Conservation (phyloP, 2,113 vertebrate genomes). For the Caranx ignobilis region DNA sequence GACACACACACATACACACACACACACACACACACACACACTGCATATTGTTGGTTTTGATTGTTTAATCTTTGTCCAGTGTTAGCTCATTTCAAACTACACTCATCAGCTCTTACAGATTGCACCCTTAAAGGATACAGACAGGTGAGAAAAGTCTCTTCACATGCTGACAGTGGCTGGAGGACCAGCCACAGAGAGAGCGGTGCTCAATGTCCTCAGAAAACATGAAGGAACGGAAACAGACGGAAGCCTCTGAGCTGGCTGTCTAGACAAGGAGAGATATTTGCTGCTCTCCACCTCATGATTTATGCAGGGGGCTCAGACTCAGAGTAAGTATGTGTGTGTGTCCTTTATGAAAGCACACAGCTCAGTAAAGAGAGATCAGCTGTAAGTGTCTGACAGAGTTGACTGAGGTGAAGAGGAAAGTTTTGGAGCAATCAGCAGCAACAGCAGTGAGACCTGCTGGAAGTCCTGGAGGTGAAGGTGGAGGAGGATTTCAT, state of each 20-base stretch:
- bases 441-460: too few relatives aligned
- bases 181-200: background rate
- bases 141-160: too few relatives aligned
- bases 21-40: too few relatives aligned
- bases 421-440: background rate
- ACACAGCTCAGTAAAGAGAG: background rate
- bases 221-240: constrained; percentile 65
- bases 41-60: too few relatives aligned
- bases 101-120: too few relatives aligned
- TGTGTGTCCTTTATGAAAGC: constrained; percentile 35
- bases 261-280: constrained; percentile 81
- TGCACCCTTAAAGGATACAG: too few relatives aligned
- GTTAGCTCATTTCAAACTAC: too few relatives aligned
- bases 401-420: background rate
- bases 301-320: constrained; percentile 52
- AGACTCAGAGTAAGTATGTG: constrained; percentile 19
- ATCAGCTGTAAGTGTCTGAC: background rate
- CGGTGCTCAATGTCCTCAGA: constrained; percentile 71
- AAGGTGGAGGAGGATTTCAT: too few relatives aligned
- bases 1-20: too few relatives aligned
- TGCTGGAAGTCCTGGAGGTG: too few relatives aligned
- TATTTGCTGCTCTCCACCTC: constrained; percentile 73
- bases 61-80: too few relatives aligned
- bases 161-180: too few relatives aligned
- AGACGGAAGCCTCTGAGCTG: constrained; percentile 78